phyloP scores from a whole-genome alignment of 2,888 invertebrate species.

The Baronia brevicornis region DNA sequence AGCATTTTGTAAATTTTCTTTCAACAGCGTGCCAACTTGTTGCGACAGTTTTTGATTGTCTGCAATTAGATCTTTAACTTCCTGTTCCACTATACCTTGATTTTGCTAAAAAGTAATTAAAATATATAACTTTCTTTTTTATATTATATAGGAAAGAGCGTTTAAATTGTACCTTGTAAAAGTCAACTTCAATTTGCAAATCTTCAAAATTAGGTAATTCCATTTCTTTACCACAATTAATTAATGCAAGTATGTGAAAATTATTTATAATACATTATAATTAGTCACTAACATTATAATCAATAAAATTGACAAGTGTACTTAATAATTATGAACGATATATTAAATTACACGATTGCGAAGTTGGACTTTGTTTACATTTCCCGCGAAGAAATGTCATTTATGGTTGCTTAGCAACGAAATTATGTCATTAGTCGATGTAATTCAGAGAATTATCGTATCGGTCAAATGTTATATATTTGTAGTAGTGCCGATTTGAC shows the following conservation, averaged over 20 bases:
- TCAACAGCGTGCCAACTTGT: constrained; percentile 53
- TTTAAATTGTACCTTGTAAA: constrained; percentile 56
- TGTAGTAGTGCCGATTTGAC: constrained; percentile 5
- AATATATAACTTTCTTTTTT: neutral
- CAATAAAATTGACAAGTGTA: no score
- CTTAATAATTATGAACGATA: no score
- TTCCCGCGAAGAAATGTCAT: constrained; percentile 43
- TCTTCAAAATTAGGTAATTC: constrained; percentile 24
- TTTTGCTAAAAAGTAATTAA: constrained; percentile 42
- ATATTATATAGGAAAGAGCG: neutral
- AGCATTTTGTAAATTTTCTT: constrained; percentile 49
- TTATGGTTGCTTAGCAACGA: constrained; percentile 46
- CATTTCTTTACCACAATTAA: constrained; percentile 57
- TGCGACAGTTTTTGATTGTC: constrained; percentile 63
- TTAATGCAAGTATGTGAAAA: constrained; percentile 63
- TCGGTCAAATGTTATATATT: neutral
- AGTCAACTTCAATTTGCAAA: constrained; percentile 65
- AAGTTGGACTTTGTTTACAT: constrained; percentile 66
- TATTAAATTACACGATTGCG: neutral
- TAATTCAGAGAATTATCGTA: no score
- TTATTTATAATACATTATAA: no score
- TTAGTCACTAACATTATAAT: no score
- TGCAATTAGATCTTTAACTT: constrained; percentile 52
- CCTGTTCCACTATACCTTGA: constrained; percentile 54
- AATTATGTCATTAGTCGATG: no score